A percentile compares a stretch with the other conserved stretches of the same genome.
phyloP scores from a whole-genome alignment of 2,888 invertebrate genomes.

The Troides oblongomaculatus region DNA sequence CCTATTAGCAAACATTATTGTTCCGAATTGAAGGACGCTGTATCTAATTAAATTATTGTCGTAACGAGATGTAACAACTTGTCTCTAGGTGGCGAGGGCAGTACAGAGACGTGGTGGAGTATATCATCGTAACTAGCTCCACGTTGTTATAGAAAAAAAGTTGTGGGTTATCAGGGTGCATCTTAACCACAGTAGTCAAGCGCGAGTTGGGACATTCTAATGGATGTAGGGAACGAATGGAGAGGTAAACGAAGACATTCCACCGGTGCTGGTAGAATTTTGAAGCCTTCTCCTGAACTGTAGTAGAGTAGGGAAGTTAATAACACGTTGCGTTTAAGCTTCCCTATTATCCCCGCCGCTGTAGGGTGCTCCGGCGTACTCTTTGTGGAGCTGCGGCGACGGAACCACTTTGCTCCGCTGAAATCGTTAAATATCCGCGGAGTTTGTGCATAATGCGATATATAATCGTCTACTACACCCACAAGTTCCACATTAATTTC shows the following conservation, averaged over 20 bases:
- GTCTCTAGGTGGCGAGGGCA: too few relatives aligned
- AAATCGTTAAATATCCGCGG: not conserved
- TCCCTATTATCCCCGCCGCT: conserved; percentile 15
- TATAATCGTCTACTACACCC: not conserved
- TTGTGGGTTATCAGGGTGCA: too few relatives aligned
- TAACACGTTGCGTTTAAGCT: conserved; percentile 27
- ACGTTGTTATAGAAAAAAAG: too few relatives aligned
- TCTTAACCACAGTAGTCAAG: too few relatives aligned
- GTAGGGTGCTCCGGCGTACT: conserved; percentile 17
- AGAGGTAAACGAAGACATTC: not conserved
- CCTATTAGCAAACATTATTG: too few relatives aligned
- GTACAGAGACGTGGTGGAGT: too few relatives aligned
- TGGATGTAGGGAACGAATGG: too few relatives aligned
- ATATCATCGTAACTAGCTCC: too few relatives aligned
- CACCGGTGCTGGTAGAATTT: not conserved
- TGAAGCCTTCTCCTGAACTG: not conserved
- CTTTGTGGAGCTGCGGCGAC: conserved; percentile 13
- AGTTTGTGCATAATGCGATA: not conserved
- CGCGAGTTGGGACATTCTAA: too few relatives aligned
- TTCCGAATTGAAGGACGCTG: too few relatives aligned
- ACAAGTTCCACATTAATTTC: not conserved
- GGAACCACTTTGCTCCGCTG: conserved; percentile 1
- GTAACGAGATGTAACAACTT: too few relatives aligned
- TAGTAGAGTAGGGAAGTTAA: conserved; percentile 8
- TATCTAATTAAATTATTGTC: too few relatives aligned